Percentiles rank a stretch among this genome's conserved stretches.
phyloP scores from a whole-genome alignment of 2,113 vertebrate genomes.

The Hylia prasina region DNA sequence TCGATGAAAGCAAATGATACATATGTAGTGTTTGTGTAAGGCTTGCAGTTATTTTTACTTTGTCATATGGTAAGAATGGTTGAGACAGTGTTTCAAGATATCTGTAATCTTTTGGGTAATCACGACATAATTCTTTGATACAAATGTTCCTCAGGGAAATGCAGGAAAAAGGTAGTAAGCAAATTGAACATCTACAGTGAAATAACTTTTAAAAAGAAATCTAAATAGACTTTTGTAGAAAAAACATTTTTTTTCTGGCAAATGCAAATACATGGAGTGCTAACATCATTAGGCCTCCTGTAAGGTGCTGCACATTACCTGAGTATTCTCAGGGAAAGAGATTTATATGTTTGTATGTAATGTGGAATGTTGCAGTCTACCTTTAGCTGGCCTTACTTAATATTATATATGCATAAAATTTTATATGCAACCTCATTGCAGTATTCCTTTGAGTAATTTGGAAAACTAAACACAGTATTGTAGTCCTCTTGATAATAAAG shows the following conservation, averaged over 20 bases:
- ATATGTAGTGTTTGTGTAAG: not conserved
- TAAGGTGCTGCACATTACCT: not conserved
- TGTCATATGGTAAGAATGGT: not conserved
- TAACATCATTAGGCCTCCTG: not conserved
- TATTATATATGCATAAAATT: not conserved
- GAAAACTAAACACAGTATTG: not conserved
- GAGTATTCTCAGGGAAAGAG: not conserved
- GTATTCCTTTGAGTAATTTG: not conserved
- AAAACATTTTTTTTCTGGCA: not conserved
- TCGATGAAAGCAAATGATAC: not conserved
- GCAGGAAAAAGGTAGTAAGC: not conserved
- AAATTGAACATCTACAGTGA: not conserved
- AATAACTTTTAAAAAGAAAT: not conserved
- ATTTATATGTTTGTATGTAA: not conserved
- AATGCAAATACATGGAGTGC: not conserved
- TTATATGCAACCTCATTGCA: not conserved
- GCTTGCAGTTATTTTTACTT: not conserved
- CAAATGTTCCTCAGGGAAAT: not conserved
- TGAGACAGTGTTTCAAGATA: not conserved
- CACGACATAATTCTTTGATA: not conserved
- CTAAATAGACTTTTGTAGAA: not conserved
- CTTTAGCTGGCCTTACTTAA: not conserved
- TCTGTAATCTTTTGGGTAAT: not conserved
- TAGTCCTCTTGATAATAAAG: not conserved
- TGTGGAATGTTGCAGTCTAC: not conserved